Evolutionary conservation across 2,797 vertebrate species (phyloP).

Genomic region (Enteromius treurensis): DNA sequence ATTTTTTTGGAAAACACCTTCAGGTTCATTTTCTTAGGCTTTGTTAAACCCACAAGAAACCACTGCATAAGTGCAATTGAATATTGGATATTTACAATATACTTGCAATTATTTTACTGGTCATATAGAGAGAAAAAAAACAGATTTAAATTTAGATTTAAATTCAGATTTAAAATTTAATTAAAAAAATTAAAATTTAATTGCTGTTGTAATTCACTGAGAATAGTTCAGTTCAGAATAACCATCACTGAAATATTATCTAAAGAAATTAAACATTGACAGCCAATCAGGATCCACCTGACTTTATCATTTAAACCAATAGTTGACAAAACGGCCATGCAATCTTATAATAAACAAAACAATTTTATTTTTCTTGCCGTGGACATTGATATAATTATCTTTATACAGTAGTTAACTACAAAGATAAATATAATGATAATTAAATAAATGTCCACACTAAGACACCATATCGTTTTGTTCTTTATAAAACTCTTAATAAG

Average conservation of each 20-base stretch:
- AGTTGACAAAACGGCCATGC: not conserved
- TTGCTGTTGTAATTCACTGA: not conserved
- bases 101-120: not conserved
- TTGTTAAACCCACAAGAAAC: not conserved
- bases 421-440: too few species aligned
- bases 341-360: not conserved
- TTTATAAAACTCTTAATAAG: too few species aligned
- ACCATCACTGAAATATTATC: not conserved
- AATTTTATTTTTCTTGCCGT: not conserved
- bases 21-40: not conserved
- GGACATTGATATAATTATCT: not conserved
- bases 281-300: not conserved
- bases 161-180: too few species aligned
- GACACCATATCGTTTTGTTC: too few species aligned
- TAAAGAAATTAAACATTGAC: not conserved
- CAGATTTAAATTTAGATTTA: not conserved
- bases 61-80: not conserved
- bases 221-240: not conserved
- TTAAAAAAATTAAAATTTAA: too few species aligned
- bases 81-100: not conserved
- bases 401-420: not conserved
- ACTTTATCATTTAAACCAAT: not conserved
- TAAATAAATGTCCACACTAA: too few species aligned
- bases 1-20: slow-evolving; percentile 31
- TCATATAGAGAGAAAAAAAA: not conserved